Percentiles rank a stretch among this genome's conserved stretches.
Conservation (phyloP, 2,113 vertebrate species). For the Thunnus maccoyii region DNA sequence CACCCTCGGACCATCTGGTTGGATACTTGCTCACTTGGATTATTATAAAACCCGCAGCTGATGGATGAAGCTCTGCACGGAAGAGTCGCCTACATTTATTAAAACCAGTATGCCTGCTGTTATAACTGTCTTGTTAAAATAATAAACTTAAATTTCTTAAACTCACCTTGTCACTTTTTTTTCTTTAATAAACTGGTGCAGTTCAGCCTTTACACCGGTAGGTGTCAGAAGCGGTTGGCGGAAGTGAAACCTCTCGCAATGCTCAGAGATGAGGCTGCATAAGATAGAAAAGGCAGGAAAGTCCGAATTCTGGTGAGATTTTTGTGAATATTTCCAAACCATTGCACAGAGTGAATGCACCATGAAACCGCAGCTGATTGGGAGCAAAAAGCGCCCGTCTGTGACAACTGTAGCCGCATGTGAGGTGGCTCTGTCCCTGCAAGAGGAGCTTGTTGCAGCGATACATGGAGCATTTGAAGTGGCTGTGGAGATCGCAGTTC, state of each 20-base stretch:
- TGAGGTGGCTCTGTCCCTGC: slow-evolving; percentile 56
- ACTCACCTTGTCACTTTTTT: neutral
- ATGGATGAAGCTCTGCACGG: neutral
- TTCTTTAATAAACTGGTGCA: neutral
- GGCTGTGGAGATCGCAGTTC: slow-evolving; percentile 79
- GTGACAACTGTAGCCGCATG: neutral
- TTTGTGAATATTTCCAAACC: too few species aligned
- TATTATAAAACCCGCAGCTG: slow-evolving; percentile 53
- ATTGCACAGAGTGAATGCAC: neutral
- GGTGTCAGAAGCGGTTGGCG: slow-evolving; percentile 42
- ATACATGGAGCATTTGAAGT: slow-evolving; percentile 81
- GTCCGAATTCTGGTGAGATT: too few species aligned
- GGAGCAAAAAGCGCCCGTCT: accelerated
- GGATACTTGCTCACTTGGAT: slow-evolving; percentile 62
- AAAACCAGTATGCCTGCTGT: neutral
- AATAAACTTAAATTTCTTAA: slow-evolving; percentile 26
- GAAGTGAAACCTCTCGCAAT: slow-evolving; percentile 45
- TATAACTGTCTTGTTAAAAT: neutral
- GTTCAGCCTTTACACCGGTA: neutral
- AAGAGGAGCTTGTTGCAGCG: slow-evolving; percentile 77
- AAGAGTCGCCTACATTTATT: neutral
- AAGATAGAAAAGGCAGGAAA: too few species aligned
- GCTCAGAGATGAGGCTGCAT: neutral
- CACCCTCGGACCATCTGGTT: slow-evolving; percentile 67
- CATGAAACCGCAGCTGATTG: slow-evolving; percentile 56